Percentiles rank a stretch among this genome's conserved stretches.
Evolutionary conservation across 2,113 vertebrate genomes (phyloP).

Genomic region (Muntiacus reevesi): DNA sequence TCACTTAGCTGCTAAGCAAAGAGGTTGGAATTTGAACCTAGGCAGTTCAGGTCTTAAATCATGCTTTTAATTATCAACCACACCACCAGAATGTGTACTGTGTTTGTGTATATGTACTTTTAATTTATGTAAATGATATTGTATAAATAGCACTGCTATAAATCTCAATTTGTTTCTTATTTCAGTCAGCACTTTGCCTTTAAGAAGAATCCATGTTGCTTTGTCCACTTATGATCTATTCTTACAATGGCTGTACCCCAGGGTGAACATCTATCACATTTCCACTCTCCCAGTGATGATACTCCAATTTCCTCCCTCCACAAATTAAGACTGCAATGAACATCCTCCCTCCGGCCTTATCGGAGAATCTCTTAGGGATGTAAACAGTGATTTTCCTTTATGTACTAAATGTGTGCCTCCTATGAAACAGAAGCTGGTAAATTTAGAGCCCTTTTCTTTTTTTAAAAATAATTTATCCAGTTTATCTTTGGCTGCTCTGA

Average conservation of each 20-base stretch:
- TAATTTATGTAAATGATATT: neutral
- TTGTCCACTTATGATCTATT: neutral
- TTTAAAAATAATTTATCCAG: neutral
- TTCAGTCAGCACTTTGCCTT: neutral
- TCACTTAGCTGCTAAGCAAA: neutral
- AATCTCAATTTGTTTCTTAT: neutral
- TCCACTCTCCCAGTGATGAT: neutral
- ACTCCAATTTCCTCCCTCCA: conserved; percentile 38
- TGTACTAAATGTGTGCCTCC: neutral
- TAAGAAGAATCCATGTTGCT: neutral
- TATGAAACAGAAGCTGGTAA: conserved; percentile 9
- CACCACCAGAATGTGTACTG: neutral
- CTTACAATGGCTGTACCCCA: neutral
- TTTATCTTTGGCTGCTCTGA: neutral
- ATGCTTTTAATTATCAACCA: neutral
- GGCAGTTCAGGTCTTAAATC: neutral
- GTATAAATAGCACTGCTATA: neutral
- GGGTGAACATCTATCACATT: neutral
- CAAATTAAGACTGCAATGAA: neutral
- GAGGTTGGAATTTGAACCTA: neutral
- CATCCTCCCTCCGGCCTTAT: neutral
- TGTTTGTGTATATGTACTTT: neutral
- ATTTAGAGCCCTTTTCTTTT: neutral
- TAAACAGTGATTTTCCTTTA: neutral
- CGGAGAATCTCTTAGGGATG: conserved; percentile 9